Base-by-base conservation (phyloP, 2,888 invertebrate genomes). In the Synanthedon tipuliformis region DNA sequence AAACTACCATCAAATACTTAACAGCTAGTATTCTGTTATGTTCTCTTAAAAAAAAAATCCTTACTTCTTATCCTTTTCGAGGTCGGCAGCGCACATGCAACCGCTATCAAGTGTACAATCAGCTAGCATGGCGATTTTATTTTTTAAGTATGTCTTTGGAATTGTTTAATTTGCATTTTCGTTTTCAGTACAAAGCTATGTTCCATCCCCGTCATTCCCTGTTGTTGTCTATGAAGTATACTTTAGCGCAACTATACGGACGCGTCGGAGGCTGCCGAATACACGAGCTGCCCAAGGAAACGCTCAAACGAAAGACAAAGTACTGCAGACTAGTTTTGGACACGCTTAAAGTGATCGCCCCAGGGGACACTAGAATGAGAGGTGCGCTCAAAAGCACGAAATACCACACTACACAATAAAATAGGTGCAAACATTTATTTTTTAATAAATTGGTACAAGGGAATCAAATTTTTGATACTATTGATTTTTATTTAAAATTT, bases 181-280 rank as follows among this genome's bases (percentile, higher is more conserved):
- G 34, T 34, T 34, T 16, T 3, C 80, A 91, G 81, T 93, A 92
- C 72, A 89, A 89, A 61, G 89, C 89, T 0, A 89, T 93, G 53
- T 81, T 96, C 56, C 95, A 96, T 81, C 94, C 94, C 0, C 89
- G 90, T 40, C 94, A 95, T 75, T 90, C 92, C 11, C 88, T 94
- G 55, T 88, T 93, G 64, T 89, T 91, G 0, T 89, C 90, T 1
- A 65, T 95, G 13, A 89, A 92, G 61, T 91, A 92, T 64, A 89
- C 91, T 16, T 81, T 95, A 54, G 90, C 91, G 12, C 94, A 95
- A 75, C 84, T 95, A 73, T 95, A 95, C 67, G 95, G 95, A 0
- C 90, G 93, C 52, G 91, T 92, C 1, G 89, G 91, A 54, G 93
- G 92, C 12, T 94, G 94, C 71, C 80, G 81, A 48, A 78, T 94